A percentile compares a stretch with the other conserved stretches of the same genome.
phyloP scores from a whole-genome alignment of 2,888 invertebrate species.

The Lepetodrilus schrolli region DNA sequence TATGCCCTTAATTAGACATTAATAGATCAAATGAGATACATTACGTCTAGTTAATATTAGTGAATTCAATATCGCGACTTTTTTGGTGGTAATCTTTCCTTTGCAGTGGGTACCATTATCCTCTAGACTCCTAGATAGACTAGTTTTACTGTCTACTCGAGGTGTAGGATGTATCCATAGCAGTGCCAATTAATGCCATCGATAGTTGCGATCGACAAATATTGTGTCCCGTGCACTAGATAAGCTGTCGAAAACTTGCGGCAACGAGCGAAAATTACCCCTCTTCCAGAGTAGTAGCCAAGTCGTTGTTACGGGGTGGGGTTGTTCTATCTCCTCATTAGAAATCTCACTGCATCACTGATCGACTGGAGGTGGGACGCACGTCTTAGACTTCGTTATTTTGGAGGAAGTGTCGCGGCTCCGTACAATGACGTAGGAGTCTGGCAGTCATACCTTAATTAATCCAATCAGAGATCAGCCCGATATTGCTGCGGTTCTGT shows the following conservation, averaged over 20 bases:
- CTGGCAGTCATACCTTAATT: not conserved
- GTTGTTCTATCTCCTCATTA: constrained; percentile 1
- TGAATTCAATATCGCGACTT: not conserved
- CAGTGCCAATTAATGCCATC: not conserved
- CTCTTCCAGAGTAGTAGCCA: not conserved
- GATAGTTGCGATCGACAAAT: not conserved
- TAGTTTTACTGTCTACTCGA: not conserved
- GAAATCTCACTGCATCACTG: not conserved
- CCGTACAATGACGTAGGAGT: not conserved
- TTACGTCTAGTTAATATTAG: too few species aligned
- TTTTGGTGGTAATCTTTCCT: too few species aligned
- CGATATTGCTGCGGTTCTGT: not conserved
- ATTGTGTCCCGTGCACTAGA: not conserved
- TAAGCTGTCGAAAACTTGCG: not conserved
- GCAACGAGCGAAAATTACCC: not conserved
- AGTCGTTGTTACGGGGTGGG: not conserved
- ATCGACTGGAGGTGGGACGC: not conserved
- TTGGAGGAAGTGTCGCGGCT: not conserved
- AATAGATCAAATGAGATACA: too few species aligned
- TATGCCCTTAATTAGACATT: too few species aligned
- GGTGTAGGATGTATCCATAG: not conserved
- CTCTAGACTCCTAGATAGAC: not conserved
- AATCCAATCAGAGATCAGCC: constrained; percentile 18
- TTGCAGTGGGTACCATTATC: too few species aligned
- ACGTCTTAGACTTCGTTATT: constrained; percentile 1